Evolutionary conservation across 1,140 invertebrate species (phyloP).

Genomic region (Dryas iulia): DNA sequence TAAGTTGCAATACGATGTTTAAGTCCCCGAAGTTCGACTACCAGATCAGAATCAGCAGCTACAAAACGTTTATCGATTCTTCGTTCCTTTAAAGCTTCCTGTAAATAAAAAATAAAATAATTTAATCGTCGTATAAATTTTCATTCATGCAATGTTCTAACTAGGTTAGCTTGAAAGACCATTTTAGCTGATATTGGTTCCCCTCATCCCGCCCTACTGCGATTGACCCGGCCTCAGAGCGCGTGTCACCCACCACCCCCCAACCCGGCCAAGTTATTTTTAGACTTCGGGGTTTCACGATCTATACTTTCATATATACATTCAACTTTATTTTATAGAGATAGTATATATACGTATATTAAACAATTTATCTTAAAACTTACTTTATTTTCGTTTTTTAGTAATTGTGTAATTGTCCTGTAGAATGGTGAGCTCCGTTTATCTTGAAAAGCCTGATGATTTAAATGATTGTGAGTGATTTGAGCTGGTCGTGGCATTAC

Average conservation of each 20-base stretch:
- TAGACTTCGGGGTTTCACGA: slow-evolving; percentile 66
- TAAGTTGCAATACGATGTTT: slow-evolving; percentile 80
- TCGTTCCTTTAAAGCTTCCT: slow-evolving; percentile 52
- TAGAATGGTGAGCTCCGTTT: slow-evolving; percentile 70
- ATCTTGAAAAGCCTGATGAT: slow-evolving; percentile 42
- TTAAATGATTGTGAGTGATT: slow-evolving; percentile 40
- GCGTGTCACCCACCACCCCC: slow-evolving; percentile 71
- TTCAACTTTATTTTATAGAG: slow-evolving; percentile 27
- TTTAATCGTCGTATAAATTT: slow-evolving; percentile 1
- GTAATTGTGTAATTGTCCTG: slow-evolving; percentile 69
- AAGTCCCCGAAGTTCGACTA: slow-evolving; percentile 80
- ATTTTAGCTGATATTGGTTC: slow-evolving; percentile 48
- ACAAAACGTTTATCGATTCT: slow-evolving; percentile 82
- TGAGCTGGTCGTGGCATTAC: slow-evolving; percentile 81
- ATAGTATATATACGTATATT: neutral
- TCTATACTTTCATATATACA: slow-evolving; percentile 41
- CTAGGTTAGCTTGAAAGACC: slow-evolving; percentile 37
- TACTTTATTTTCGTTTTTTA: slow-evolving; percentile 69
- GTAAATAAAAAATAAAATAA: slow-evolving; percentile 37
- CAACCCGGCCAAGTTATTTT: slow-evolving; percentile 73
- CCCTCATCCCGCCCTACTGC: slow-evolving; percentile 46
- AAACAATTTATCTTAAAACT: slow-evolving; percentile 31
- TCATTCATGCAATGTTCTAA: slow-evolving; percentile 39
- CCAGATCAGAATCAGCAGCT: slow-evolving; percentile 80
- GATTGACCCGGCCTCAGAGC: slow-evolving; percentile 67